These are phyloP conservation scores for Radopholus similis DNA, from an alignment of 1,140 invertebrate genomes.

Conservation along the genomic window DNA sequence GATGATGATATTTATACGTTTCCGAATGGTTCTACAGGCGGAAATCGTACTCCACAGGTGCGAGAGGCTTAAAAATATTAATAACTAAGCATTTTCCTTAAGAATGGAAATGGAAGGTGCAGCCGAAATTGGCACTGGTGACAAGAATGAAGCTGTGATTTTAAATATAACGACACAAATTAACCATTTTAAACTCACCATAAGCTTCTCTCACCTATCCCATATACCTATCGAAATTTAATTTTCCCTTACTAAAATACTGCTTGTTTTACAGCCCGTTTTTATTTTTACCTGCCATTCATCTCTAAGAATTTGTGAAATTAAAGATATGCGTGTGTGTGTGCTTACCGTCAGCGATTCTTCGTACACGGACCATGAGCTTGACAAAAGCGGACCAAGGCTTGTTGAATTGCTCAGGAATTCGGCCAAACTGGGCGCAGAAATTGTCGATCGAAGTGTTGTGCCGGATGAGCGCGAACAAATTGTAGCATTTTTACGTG, in stretches of 20 bases:
- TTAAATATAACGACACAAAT: no score
- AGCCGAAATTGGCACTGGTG: no score
- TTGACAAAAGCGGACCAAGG: conserved; percentile 22
- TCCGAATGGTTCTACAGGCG: no score
- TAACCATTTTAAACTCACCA: no score
- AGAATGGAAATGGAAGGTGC: no score
- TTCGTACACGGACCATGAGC: neutral
- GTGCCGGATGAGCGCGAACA: conserved; percentile 14
- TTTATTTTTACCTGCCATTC: neutral
- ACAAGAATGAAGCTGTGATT: no score
- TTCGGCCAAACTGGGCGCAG: neutral
- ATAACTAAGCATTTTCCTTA: no score
- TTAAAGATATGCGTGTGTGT: neutral
- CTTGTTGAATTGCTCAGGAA: conserved; percentile 6
- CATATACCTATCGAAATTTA: no score
- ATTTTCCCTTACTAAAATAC: neutral
- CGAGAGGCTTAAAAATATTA: no score
- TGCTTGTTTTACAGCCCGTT: neutral
- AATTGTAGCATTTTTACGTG: conserved; percentile 6
- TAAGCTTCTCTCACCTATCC: no score
- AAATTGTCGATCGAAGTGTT: neutral
- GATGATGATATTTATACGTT: no score
- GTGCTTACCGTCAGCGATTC: conserved; percentile 18
- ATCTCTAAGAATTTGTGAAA: neutral
- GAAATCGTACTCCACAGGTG: no score